Evolutionary conservation across 2,113 vertebrate genomes (phyloP).

Genomic region (Axis porcinus): DNA sequence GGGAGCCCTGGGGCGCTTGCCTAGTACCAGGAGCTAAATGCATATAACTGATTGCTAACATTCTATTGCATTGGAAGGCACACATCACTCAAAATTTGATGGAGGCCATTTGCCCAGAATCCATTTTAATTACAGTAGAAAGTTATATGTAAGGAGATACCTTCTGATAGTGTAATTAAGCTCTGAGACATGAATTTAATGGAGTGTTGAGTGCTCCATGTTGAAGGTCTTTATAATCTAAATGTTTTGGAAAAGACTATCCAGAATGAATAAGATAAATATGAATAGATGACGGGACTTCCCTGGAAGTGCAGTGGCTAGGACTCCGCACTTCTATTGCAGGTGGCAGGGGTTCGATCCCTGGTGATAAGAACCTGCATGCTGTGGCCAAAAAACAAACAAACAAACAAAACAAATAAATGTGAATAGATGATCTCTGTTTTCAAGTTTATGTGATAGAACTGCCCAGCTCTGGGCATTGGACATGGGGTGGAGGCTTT

Average conservation of each 20-base stretch:
- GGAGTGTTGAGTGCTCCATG: not conserved
- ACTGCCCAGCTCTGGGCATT: not conserved
- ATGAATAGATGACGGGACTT: not conserved
- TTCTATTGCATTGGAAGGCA: not conserved
- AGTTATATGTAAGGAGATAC: not conserved
- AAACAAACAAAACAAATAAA: not conserved
- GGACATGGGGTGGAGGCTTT: not conserved
- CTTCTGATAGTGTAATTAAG: not conserved
- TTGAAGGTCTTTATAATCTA: not conserved
- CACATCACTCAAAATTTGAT: not conserved
- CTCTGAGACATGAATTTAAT: not conserved
- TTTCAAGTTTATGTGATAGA: not conserved
- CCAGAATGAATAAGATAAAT: not conserved
- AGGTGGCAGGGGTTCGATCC: not conserved
- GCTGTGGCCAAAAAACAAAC: not conserved
- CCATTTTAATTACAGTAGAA: not conserved
- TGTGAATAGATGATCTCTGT: not conserved
- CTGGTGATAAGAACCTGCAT: not conserved
- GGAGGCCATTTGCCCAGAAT: not conserved
- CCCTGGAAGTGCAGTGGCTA: not conserved
- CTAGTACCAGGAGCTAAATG: not conserved
- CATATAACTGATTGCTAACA: not conserved
- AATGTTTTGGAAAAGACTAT: not conserved
- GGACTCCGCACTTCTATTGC: not conserved
- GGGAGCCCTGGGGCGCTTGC: not conserved